These are phyloP conservation scores for Gadopsis marmoratus DNA, from an alignment of 2,797 vertebrate genomes.

Conservation along the genomic window DNA sequence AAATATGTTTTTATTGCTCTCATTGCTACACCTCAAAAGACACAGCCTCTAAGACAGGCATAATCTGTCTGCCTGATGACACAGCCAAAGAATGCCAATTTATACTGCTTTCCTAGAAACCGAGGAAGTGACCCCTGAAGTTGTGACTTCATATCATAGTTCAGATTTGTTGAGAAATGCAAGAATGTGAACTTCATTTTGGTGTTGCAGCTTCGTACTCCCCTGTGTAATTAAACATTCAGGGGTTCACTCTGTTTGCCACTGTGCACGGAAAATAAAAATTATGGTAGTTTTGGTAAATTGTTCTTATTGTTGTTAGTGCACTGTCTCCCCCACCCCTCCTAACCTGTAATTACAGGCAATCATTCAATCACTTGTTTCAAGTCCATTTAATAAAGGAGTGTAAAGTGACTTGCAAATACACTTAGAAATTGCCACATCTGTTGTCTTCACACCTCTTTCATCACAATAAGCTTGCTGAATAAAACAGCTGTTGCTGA, in stretches of 20 bases:
- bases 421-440: slow-evolving; percentile 25
- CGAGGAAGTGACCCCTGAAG: background rate
- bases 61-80: background rate
- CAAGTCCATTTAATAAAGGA: slow-evolving; percentile 30
- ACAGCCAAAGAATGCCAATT: background rate
- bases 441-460: slow-evolving; percentile 35
- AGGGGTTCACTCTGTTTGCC: background rate
- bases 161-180: slow-evolving; percentile 3
- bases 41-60: background rate
- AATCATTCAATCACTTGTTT: slow-evolving; percentile 33
- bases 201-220: background rate
- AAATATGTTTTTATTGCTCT: background rate
- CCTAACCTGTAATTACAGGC: slow-evolving; percentile 18
- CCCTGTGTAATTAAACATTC: background rate
- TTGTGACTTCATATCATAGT: background rate
- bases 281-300: background rate
- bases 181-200: background rate
- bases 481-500: slow-evolving; percentile 41
- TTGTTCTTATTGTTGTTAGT: slow-evolving; percentile 20
- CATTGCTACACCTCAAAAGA: background rate
- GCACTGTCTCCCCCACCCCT: background rate
- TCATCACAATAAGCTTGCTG: slow-evolving; percentile 30
- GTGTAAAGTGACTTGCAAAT: slow-evolving; percentile 46
- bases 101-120: background rate
- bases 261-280: background rate